Evolutionary conservation across 2,888 invertebrate species (phyloP).

Genomic region (Sminthurinus aureus): DNA sequence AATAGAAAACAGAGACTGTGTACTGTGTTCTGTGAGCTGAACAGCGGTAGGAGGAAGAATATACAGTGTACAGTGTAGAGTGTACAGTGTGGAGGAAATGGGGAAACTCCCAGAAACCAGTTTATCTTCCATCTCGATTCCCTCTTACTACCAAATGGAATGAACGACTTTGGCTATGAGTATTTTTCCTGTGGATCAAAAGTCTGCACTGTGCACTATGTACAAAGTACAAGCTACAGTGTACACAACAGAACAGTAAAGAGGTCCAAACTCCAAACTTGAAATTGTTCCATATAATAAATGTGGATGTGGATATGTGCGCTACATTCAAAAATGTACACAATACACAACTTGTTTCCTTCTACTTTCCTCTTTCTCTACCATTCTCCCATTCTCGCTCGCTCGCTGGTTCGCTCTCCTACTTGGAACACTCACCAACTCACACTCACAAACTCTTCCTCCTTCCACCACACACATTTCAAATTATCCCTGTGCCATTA

Average conservation of each 20-base stretch:
- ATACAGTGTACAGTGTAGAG: background rate
- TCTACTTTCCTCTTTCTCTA: no score
- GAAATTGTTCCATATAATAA: no score
- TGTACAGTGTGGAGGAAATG: background rate
- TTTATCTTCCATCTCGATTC: background rate
- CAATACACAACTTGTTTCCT: background rate
- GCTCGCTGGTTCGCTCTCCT: no score
- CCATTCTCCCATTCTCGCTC: no score
- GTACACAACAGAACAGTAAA: background rate
- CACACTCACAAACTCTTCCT: background rate
- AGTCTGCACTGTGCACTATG: background rate
- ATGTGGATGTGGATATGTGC: no score
- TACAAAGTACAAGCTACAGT: background rate
- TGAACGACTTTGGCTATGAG: background rate
- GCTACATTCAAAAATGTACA: background rate
- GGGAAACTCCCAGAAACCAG: conserved; percentile 1
- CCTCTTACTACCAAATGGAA: background rate
- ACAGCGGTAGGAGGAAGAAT: background rate
- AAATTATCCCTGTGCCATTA: background rate
- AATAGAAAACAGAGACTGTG: no score
- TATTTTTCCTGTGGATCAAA: no score
- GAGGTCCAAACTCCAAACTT: background rate
- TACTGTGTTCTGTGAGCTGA: no score
- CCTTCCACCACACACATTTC: background rate
- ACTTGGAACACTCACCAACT: no score